phyloP scores from a whole-genome alignment of 2,113 vertebrate species.

The Poecile atricapillus region DNA sequence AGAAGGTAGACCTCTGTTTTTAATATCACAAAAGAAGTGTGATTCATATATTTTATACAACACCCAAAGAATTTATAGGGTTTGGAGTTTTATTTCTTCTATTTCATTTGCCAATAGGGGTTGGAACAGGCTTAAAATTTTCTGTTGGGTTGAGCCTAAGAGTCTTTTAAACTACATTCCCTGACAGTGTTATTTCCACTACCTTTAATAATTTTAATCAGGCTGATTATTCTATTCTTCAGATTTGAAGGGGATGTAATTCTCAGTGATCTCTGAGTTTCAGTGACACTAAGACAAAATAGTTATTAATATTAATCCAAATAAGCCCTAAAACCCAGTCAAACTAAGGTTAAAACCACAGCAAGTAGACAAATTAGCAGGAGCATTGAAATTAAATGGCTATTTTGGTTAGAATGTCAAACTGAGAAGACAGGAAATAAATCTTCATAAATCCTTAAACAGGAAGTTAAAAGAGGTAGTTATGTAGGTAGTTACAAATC shows the following conservation, averaged over 20 bases:
- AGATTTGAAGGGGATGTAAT: neutral
- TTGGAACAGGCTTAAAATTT: neutral
- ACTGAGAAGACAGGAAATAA: conserved; percentile 11
- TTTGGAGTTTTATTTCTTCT: neutral
- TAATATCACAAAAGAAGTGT: neutral
- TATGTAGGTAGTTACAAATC: conserved; percentile 10
- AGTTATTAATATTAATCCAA: conserved; percentile 13
- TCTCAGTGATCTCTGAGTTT: neutral
- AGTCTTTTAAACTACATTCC: neutral
- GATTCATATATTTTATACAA: neutral
- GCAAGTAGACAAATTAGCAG: conserved; percentile 10
- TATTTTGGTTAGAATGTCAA: conserved; percentile 24
- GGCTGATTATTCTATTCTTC: neutral
- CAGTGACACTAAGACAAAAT: neutral
- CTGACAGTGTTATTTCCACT: neutral
- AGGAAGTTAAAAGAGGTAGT: conserved; percentile 4
- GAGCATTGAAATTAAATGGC: neutral
- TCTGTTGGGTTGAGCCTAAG: neutral
- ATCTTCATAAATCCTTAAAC: conserved; percentile 41
- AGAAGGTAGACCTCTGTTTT: neutral
- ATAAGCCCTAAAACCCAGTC: neutral
- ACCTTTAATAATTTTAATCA: conserved; percentile 7
- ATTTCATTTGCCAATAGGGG: neutral
- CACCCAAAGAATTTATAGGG: neutral
- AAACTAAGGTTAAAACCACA: conserved; percentile 42